Evolutionary conservation across 2,113 vertebrate genomes (phyloP).

Genomic region (Centropus bengalensis): DNA sequence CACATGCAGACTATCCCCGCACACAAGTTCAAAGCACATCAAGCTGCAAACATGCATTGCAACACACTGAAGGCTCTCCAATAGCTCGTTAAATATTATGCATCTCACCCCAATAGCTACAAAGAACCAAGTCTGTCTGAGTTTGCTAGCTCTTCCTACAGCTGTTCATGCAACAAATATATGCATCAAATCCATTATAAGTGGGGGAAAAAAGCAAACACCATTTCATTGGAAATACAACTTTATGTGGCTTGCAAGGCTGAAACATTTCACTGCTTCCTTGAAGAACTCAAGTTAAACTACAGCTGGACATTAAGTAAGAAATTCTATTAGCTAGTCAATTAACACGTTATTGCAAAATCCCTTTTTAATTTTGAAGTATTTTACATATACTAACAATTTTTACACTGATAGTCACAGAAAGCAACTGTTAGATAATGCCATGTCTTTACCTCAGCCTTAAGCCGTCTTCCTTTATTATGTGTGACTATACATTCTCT

Average conservation of each 20-base stretch:
- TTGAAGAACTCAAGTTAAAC: background rate
- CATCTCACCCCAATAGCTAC: background rate
- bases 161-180: background rate
- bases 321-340: background rate
- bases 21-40: background rate
- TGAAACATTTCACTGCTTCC: constrained; percentile 6
- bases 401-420: background rate
- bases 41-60: background rate
- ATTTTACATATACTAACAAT: background rate
- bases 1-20: background rate
- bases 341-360: background rate
- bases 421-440: background rate
- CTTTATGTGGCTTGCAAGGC: background rate
- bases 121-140: background rate
- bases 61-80: background rate
- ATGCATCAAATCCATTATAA: background rate
- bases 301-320: background rate
- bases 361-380: background rate
- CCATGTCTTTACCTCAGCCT: background rate
- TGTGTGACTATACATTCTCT: background rate
- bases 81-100: background rate
- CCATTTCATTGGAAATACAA: background rate
- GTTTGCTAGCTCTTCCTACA: background rate
- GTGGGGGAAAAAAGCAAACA: accelerated
- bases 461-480: background rate